Base-by-base conservation (phyloP, 2,113 vertebrate genomes). In the Notothenia rossii region DNA sequence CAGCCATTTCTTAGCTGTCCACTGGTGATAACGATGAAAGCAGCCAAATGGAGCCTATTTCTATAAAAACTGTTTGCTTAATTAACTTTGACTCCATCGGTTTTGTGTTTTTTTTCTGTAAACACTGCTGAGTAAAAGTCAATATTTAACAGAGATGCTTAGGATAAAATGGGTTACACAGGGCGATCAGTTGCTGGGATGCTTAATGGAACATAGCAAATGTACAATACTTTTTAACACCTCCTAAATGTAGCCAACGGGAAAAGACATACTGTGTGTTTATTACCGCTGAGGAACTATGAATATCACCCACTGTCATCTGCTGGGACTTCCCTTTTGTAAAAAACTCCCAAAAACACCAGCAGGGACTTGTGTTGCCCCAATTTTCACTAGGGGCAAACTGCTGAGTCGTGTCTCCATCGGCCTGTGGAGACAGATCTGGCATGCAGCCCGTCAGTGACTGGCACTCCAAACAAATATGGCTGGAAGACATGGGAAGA, bases 401-500 rank as follows among this genome's bases (percentile, higher is more conserved):
- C 56, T 64, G 69, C 63, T 66, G 78, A 84, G 81, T 33, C 25
- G 71, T 65, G 63, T 22, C 75, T 75, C 33, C 20, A n/a, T 49
- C 58, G 77, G 71, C 67, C 81, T 25, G 63, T 48, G 70, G 54
- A 29, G 62, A 82, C 72, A 50, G 72, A 84, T 86, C 81, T 91
- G 88, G 84, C 86, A 65, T 4, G 2, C n/a, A 48, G 79, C 68
- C 43, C 53, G 51, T 82, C 49, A n/a, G 58, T 46, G 54, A 22
- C 80, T 89, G 85, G 81, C 89, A 73, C 71, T 33, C 22, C 46
- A 43, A 80, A 45, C 33, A 73, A 82, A 85, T 69, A 65, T 82
- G 83, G 77, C 85, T 69, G 76, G 43, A 88, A 79, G 87, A 88
- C 59, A 77, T 65, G 66, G 33, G 74, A 86, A 72, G 75, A 80